Evolutionary conservation across 2,797 vertebrate species (phyloP), one percentile per base, ranked within the genome.

Genomic region (Enoplosus armatus): DNA sequence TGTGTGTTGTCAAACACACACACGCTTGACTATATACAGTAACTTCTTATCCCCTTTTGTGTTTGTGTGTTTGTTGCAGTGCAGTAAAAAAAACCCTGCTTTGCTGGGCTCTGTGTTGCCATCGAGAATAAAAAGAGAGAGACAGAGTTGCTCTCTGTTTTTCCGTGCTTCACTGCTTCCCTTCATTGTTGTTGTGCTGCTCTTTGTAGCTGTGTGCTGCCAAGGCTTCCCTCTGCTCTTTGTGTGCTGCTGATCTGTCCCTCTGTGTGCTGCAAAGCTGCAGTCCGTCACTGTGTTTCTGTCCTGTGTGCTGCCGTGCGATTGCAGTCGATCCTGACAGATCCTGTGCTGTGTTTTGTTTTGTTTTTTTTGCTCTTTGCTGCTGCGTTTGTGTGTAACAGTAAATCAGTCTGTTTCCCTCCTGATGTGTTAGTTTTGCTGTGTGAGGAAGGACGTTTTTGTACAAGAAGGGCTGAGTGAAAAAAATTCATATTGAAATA

Each of bases 11-110:
- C 47, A 67, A 68, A 27, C 54, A 58, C 74, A 77, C 73, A 77
- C 86, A 75, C 77, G 47, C 72, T 62, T 48, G 67, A 77, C 67
- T 83, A 35, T 84, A 66, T 66, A 60, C 80, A 85, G 80, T 68
- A 61, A 81, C 76, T 35, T 82, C 67, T 77, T 77, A 60, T 71
- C 75, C 78, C 35, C 60, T 77, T n/a, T 69, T 71, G 76, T 88
- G 80, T 82, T 77, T 87, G 73, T 78, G 89, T 83, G 76, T 90
- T 85, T 90, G 90, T 92, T 93, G 89, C 91, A 91, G 86, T 93
- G 91, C 89, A 86, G 86, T 86, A 85, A 87, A 89, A 90, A 74
- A n/a, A n/a, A n/a, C n/a, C 41, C 73, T 77, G 89, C 87, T 92
- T 92, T 67, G 89, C 92, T 87, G 76, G 70, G 65, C 84, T 86